A percentile compares a stretch with the other conserved stretches of the same genome.
phyloP scores from a whole-genome alignment of 2,888 invertebrate genomes.

The Tipula confusa region DNA sequence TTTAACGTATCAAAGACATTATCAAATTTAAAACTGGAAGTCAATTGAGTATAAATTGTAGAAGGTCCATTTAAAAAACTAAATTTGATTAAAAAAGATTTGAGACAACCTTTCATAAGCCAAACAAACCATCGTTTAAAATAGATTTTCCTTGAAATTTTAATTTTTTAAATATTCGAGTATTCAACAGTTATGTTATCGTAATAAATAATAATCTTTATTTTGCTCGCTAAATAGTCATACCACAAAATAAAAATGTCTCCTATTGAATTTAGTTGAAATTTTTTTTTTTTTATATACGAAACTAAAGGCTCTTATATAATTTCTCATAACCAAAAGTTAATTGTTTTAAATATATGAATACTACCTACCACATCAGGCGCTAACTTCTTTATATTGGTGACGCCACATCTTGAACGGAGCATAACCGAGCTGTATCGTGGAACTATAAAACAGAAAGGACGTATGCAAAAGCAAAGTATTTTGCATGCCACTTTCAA shows the following conservation, averaged over 20 bases:
- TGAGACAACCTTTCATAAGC: no score
- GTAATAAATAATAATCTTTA: no score
- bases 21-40: no score
- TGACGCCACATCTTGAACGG: background rate
- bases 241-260: background rate
- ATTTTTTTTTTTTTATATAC: background rate
- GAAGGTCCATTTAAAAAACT: no score
- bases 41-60: no score
- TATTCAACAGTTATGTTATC: no score
- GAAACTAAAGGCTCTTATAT: background rate
- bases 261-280: background rate
- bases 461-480: background rate
- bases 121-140: no score
- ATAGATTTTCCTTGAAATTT: no score
- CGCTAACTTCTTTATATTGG: constrained; percentile 20
- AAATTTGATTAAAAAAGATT: no score
- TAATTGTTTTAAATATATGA: constrained; percentile 20
- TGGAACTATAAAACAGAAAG: background rate
- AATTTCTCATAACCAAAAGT: background rate
- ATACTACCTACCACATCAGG: background rate
- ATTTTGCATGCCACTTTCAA: background rate
- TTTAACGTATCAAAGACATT: no score
- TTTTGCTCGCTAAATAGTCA: background rate
- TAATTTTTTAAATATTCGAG: no score
- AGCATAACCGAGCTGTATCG: background rate